Base-by-base conservation (phyloP, 2,113 vertebrate genomes). In the Tragulus kanchil region DNA sequence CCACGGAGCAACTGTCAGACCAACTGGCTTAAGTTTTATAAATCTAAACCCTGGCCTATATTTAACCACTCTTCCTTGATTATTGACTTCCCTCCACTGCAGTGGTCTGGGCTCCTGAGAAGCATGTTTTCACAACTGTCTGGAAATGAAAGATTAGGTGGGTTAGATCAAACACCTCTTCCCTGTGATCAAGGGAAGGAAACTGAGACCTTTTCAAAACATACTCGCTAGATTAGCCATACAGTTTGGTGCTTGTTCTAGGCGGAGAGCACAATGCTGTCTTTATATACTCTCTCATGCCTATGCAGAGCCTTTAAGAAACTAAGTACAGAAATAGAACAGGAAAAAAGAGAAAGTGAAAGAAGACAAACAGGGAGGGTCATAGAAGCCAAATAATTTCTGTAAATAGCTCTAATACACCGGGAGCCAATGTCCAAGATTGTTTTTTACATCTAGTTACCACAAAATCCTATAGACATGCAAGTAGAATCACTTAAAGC, bases 111-210 rank as follows among this genome's bases (percentile, higher is more conserved):
- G 88, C 97, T 97, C 96, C 90, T 93, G 86, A 97, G 94, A 94
- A 83, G 23, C n/a, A 62, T 97, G 95, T 98, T 98, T 98, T 96
- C 36, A 98, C 97, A 98, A 98, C 96, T 98, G 92, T 73, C 79
- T 98, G 88, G 85, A 98, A 97, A 82, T 92, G 85, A 97, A 78
- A 98, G 84, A 97, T 98, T 97, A 98, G 79, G 65, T 95, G 98
- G 61, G 50, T 94, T 93, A 92, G 84, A 97, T 98, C 98, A 97
- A 96, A 98, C 61, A 96, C 69, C 54, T 96, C 91, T 98, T 97
- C 97, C 52, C 83, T 87, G 71, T 94, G 93, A 97, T 96, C 94
- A 93, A 94, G 77, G 54, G 77, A 97, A 96, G 62, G 75, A 97
- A 98, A 96, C 3, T 71, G 64, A 97, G 94, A 94, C 89, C 14